Base-by-base conservation (phyloP, 2,888 invertebrate genomes). In the Seira musarum region DNA sequence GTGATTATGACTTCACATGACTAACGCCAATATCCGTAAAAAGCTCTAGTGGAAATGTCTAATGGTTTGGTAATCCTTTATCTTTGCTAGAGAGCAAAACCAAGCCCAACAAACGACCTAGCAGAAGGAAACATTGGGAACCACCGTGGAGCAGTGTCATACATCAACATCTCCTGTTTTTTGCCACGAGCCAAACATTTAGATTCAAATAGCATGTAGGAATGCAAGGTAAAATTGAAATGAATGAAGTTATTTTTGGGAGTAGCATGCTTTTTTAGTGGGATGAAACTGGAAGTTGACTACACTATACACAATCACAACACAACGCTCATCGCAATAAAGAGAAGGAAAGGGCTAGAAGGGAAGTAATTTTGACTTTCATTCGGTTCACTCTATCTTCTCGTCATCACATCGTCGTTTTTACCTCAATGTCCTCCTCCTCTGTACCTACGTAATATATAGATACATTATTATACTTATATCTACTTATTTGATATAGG, bases 191-290 rank as follows among this genome's bases (percentile, higher is more conserved):
- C 40, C 40, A 40, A 40, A 40, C 40, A 40, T 40, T 40, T 40
- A 40, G 40, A 40, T 5, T 40, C 40, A 40, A 40, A 40, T 8
- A 40, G 40, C 40, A 40, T 40, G 40, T 40, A 40, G 40, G 40
- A 40, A 40, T 13, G 61, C 65, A 46, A 64, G 64, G 65, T 24
- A 49, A 40, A 65, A 64, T n/a, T 64, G 69, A 69, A 72, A 72
- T 72, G 63, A 72, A 46, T 63, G 57, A 49, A 57, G n/a, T 24
- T 22, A 17, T 73, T 73, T 40, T 65, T 65, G 65, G 73, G 73
- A 71, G 71, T n/a, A n/a, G n/a, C n/a, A n/a, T n/a, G n/a, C n/a
- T n/a, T n/a, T n/a, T n/a, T n/a, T n/a, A n/a, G 40, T 8, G 13
- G 40, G 40, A 40, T 40, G 40, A 40, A 40, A 40, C 40, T 40